Evolutionary conservation across 2,113 vertebrate species (phyloP).

Genomic region (Prietella phreatophila): DNA sequence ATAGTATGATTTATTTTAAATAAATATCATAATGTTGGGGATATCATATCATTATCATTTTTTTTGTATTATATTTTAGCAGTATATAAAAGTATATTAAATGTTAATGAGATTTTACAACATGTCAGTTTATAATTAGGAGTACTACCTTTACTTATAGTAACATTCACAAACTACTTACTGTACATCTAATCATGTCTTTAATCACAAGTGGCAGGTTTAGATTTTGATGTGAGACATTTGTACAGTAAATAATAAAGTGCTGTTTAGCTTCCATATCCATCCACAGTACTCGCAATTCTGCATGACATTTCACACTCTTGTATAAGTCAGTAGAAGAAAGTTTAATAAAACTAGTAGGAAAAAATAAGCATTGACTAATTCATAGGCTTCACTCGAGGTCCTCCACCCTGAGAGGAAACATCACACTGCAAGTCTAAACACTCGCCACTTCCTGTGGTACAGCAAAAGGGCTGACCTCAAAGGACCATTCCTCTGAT

Average conservation of each 20-base stretch:
- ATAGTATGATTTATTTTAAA: not conserved
- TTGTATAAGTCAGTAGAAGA: not conserved
- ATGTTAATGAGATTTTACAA: not conserved
- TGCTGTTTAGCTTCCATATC: not conserved
- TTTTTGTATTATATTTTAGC: not conserved
- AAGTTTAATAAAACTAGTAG: not conserved
- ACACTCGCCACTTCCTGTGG: conserved; percentile 6
- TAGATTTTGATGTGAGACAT: not conserved
- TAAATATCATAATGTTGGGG: too few species aligned
- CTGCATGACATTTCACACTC: not conserved
- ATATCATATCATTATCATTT: not conserved
- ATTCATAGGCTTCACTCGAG: not conserved
- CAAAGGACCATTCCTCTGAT: not conserved
- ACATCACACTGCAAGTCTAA: not conserved
- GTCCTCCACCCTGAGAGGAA: conserved; percentile 10
- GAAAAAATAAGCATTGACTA: not conserved
- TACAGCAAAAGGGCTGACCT: conserved; percentile 50
- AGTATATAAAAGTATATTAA: not conserved
- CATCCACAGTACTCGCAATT: not conserved
- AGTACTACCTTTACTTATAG: not conserved
- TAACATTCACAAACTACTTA: not conserved
- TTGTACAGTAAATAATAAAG: not conserved
- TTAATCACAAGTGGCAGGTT: not conserved
- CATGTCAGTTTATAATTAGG: not conserved
- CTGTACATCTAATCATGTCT: not conserved